Conservation (phyloP, 1,140 invertebrate genomes). For the Brachionus koreanus region DNA sequence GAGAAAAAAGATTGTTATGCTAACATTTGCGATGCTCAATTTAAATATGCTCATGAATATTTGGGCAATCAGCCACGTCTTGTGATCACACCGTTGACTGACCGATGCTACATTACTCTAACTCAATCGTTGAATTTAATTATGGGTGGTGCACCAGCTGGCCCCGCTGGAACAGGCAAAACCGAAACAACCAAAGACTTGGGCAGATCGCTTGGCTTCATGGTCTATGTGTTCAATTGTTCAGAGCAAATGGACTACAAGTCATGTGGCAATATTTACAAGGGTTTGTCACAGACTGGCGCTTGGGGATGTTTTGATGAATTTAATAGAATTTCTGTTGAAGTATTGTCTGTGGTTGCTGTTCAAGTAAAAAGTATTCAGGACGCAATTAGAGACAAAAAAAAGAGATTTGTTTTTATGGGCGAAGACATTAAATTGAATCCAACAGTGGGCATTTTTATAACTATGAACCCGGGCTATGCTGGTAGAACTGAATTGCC, state of each 20-base stretch:
- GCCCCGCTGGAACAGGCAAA: conserved; percentile 84
- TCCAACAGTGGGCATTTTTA: conserved; percentile 85
- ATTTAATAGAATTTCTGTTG: conserved; percentile 92
- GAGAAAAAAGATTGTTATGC: conserved; percentile 83
- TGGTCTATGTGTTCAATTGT: conserved; percentile 97
- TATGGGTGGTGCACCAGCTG: conserved; percentile 91
- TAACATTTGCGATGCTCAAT: conserved; percentile 84
- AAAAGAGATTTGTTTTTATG: conserved; percentile 77
- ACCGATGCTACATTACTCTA: conserved; percentile 91
- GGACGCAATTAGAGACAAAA: conserved; percentile 41
- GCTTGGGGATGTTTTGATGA: conserved; percentile 98
- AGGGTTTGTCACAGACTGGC: conserved; percentile 90
- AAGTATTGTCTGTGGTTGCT: conserved; percentile 90
- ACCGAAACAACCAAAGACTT: conserved; percentile 96
- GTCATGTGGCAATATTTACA: conserved; percentile 93
- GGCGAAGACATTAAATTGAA: conserved; percentile 79
- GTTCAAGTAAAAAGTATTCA: conserved; percentile 89
- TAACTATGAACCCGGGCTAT: conserved; percentile 96
- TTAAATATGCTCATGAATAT: conserved; percentile 82
- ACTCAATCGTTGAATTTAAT: conserved; percentile 87
- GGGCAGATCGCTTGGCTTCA: conserved; percentile 85
- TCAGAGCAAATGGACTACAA: conserved; percentile 98
- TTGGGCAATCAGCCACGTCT: conserved; percentile 87
- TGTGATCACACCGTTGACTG: conserved; percentile 90
- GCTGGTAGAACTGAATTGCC: conserved; percentile 86